Evolutionary conservation across 2,888 invertebrate genomes (phyloP).

Genomic region (Thymelicus sylvestris): DNA sequence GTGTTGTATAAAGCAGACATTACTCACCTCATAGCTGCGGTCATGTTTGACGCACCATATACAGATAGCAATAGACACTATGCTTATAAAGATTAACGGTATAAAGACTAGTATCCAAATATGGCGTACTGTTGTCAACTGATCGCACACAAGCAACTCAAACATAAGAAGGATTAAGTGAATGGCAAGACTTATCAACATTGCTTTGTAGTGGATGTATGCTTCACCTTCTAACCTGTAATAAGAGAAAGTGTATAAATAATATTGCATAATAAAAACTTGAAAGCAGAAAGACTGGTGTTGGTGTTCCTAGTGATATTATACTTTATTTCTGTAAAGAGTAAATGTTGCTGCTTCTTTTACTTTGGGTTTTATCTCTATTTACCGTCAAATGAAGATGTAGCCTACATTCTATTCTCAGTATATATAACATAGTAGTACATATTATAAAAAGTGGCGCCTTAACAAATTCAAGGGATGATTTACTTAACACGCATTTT

Average conservation of each 20-base stretch:
- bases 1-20: conserved; percentile 15
- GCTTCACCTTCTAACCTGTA: conserved; percentile 96
- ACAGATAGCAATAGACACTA: conserved; percentile 98
- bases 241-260: conserved; percentile 42
- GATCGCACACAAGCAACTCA: conserved; percentile 97
- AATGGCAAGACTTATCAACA: conserved; percentile 97
- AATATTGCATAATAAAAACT: not conserved
- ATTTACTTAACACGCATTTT: too few species aligned
- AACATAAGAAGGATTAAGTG: conserved; percentile 98
- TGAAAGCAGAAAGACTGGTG: not conserved
- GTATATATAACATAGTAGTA: too few species aligned
- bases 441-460: too few species aligned
- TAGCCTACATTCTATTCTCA: too few species aligned
- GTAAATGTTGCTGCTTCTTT: too few species aligned
- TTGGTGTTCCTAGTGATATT: too few species aligned
- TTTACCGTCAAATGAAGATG: too few species aligned
- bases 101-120: conserved; percentile 97
- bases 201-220: conserved; percentile 98
- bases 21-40: conserved; percentile 95
- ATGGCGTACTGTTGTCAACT: conserved; percentile 93
- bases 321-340: too few species aligned
- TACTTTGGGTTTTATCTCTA: too few species aligned
- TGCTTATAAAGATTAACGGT: conserved; percentile 97
- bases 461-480: too few species aligned
- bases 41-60: conserved; percentile 99